Conservation (phyloP, 2,113 vertebrate species). For the Arothron firmamentum region DNA sequence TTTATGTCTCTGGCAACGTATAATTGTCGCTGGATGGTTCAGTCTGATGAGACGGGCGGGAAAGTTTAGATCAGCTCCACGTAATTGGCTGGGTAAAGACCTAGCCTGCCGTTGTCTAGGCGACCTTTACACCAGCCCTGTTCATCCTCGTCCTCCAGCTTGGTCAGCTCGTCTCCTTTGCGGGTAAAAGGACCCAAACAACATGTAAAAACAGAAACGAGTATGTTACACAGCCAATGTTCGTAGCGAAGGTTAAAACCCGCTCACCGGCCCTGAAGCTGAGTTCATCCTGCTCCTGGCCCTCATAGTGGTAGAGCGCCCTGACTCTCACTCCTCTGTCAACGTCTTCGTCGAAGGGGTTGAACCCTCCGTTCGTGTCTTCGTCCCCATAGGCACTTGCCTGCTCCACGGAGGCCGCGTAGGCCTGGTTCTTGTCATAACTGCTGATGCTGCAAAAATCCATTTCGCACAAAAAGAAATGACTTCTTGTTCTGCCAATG, state of each 20-base stretch:
- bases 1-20: constrained; percentile 66
- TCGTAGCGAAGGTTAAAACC: no score
- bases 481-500: no score
- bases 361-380: constrained; percentile 85
- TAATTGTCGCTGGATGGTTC: constrained; percentile 50
- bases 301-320: constrained; percentile 92
- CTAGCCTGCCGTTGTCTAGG: constrained; percentile 88
- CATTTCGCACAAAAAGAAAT: background rate
- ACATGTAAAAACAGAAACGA: background rate
- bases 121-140: constrained; percentile 98
- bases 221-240: background rate
- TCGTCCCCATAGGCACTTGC: constrained; percentile 51
- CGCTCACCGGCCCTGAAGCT: constrained; percentile 89
- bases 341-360: constrained; percentile 88
- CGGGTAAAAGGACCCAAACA: constrained; percentile 22
- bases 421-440: constrained; percentile 85
- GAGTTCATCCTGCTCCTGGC: constrained; percentile 95
- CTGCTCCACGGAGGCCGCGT: constrained; percentile 81
- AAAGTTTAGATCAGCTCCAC: constrained; percentile 84
- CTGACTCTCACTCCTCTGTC: constrained; percentile 83
- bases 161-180: constrained; percentile 91
- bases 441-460: constrained; percentile 83
- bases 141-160: constrained; percentile 93
- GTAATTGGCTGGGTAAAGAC: constrained; percentile 95
- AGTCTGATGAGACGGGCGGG: constrained; percentile 36